Evolutionary conservation across 2,888 invertebrate genomes (phyloP), one percentile per base, ranked within the genome.

Genomic region (Temnothorax unifasciatus): DNA sequence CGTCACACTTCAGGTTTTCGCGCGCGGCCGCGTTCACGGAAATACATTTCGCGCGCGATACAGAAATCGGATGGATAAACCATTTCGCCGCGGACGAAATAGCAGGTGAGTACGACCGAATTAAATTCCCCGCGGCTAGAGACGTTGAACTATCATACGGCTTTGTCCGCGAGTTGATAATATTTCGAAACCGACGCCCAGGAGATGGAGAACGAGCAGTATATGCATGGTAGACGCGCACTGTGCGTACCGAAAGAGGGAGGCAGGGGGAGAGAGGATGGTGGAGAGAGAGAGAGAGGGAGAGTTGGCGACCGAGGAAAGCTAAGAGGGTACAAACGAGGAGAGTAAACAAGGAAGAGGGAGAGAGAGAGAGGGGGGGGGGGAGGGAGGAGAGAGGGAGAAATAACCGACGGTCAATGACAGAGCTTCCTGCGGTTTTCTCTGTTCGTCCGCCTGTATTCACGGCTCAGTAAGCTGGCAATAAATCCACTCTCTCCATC

Each of bases 371-470:
- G 25, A 25, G 82, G 50, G 29, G 41, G 29, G n/a, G 11, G 69
- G 50, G 66, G n/a, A n/a, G 47, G 11, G 71, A 21, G 54, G 69
- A 34, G 82, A 82, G 69, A 84, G 86, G 63, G 75, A 87, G 90
- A 89, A 92, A 90, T 92, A 89, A 92, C 91, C 86, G 86, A 89
- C 90, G 90, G 85, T 89, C 89, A 91, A 91, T 91, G 92, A 91
- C 91, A 88, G 89, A 90, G 90, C 89, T 90, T 92, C 90, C 90
- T 90, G 92, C 85, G 91, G 90, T 91, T 92, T 91, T 92, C 91
- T 92, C 89, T 90, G 89, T 89, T 90, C 90, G 89, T 92, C 87
- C 89, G 89, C 87, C 79, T 86, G 90, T 89, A 90, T 90, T 90
- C 87, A 91, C 90, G 89, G 90, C 83, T 87, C 91, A 89, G 86